Evolutionary conservation across 2,888 invertebrate genomes (phyloP).

Genomic region (Anorthoa munda): DNA sequence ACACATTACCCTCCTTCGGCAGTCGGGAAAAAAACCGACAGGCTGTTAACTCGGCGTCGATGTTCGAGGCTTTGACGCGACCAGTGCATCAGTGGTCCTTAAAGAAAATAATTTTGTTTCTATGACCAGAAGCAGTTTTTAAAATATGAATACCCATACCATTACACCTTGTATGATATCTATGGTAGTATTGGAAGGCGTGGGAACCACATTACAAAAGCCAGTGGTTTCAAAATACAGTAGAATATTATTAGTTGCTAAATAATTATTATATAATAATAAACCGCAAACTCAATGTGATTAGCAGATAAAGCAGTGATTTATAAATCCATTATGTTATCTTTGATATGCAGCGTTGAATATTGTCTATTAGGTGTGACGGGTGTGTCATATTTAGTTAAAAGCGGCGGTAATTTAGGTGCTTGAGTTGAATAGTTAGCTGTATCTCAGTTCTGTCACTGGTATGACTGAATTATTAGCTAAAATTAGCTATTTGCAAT

Average conservation of each 20-base stretch:
- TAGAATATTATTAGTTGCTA: not conserved
- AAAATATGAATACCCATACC: too few species aligned
- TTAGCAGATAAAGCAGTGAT: constrained; percentile 16
- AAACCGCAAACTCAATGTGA: constrained; percentile 6
- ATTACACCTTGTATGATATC: not conserved
- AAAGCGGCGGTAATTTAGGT: not conserved
- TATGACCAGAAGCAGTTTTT: too few species aligned
- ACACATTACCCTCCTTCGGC: too few species aligned
- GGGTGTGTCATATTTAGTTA: constrained; percentile 18
- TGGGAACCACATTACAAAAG: constrained; percentile 31
- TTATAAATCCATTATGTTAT: constrained; percentile 40
- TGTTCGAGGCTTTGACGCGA: too few species aligned
- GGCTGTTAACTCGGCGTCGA: too few species aligned
- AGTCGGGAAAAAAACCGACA: too few species aligned
- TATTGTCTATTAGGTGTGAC: constrained; percentile 20
- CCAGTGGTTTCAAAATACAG: not conserved
- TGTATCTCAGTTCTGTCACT: too few species aligned
- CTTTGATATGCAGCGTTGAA: constrained; percentile 19
- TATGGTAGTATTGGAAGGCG: constrained; percentile 12
- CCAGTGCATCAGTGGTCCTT: too few species aligned
- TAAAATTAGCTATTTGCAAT: too few species aligned
- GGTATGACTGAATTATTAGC: too few species aligned
- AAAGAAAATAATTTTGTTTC: too few species aligned
- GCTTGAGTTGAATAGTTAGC: not conserved
- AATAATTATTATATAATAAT: constrained; percentile 18